phyloP scores from a whole-genome alignment of 2,888 invertebrate genomes.

The Bimastos eiseni region DNA sequence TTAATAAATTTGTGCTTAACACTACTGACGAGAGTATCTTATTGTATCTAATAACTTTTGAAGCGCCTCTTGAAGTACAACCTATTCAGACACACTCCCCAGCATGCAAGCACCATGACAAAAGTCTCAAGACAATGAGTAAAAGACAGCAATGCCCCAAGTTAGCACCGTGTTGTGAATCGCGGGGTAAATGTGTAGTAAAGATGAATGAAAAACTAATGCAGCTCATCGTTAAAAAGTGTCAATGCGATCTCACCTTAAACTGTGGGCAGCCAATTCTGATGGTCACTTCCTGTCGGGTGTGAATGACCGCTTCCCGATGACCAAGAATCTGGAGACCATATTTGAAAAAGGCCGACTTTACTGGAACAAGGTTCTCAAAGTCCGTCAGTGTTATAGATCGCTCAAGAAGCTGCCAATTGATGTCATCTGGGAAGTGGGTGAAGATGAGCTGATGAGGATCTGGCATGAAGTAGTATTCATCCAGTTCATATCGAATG shows the following conservation, averaged over 20 bases:
- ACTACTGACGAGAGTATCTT: too few species aligned
- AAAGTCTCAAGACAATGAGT: too few species aligned
- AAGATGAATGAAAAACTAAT: too few species aligned
- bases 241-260: constrained; percentile 41
- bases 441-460: constrained; percentile 62
- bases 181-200: too few species aligned
- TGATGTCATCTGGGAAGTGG: constrained; percentile 60
- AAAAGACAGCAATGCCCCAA: too few species aligned
- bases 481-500: constrained; percentile 60
- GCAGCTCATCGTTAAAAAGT: neutral
- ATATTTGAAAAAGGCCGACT: constrained; percentile 62
- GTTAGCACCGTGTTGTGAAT: too few species aligned
- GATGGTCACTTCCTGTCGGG: constrained; percentile 56
- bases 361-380: constrained; percentile 62
- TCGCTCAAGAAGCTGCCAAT: constrained; percentile 61
- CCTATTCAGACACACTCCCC: too few species aligned
- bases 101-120: too few species aligned
- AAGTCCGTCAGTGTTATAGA: constrained; percentile 57
- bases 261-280: constrained; percentile 57
- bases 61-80: too few species aligned
- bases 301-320: constrained; percentile 57
- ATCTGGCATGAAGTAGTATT: constrained; percentile 62
- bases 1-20: too few species aligned
- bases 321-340: constrained; percentile 60
- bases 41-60: too few species aligned